A percentile compares a stretch with the other conserved stretches of the same genome.
Evolutionary conservation across 2,113 vertebrate genomes (phyloP).

Genomic region (Charina bottae): DNA sequence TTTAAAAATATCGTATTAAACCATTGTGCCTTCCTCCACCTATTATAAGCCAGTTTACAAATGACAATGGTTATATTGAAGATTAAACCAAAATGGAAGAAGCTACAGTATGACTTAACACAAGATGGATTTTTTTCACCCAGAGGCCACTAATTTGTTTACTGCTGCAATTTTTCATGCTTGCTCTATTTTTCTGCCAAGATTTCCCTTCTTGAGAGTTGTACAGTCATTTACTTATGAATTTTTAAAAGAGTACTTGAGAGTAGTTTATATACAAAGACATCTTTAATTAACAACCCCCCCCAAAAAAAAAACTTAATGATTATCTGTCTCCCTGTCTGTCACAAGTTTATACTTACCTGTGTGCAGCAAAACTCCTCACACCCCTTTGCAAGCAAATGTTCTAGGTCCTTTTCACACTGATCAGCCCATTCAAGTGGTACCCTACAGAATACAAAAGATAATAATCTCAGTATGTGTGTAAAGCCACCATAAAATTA

Average conservation of each 20-base stretch:
- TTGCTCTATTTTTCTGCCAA: neutral
- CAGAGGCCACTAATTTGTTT: neutral
- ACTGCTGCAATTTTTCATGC: neutral
- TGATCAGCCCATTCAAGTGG: slow-evolving; percentile 33
- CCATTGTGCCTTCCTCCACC: neutral
- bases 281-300: neutral
- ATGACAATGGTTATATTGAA: neutral
- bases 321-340: neutral
- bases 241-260: neutral
- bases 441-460: neutral
- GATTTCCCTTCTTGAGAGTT: neutral
- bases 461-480: neutral
- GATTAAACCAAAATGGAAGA: neutral
- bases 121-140: no score
- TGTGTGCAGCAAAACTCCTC: slow-evolving; percentile 6
- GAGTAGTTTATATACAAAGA: neutral
- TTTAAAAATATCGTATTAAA: neutral
- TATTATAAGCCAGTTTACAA: neutral
- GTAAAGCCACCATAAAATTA: neutral
- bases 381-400: neutral
- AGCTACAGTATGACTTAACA: no score
- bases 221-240: neutral
- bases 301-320: neutral
- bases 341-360: neutral
- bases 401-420: neutral